Percentiles rank a stretch among this genome's conserved stretches.
Conservation (phyloP, 64 coral and sea anemone genomes). For the Pocillopora verrucosa region DNA sequence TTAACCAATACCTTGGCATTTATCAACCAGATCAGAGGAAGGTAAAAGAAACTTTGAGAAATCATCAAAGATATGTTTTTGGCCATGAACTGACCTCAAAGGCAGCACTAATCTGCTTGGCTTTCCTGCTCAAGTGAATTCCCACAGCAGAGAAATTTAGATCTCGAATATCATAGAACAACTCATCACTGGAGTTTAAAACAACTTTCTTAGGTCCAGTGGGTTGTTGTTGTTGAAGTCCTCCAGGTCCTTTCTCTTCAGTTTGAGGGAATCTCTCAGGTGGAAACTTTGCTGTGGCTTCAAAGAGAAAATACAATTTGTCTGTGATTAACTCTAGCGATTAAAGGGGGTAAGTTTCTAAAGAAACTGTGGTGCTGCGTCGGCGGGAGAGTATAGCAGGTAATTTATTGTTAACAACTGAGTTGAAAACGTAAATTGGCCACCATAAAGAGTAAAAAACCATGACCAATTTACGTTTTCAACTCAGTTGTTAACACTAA, state of each 20-base stretch:
- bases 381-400: too few relatives aligned
- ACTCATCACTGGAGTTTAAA: constrained; percentile 91
- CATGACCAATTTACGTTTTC: too few relatives aligned
- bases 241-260: constrained; percentile 82
- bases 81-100: constrained; percentile 73
- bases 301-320: background rate
- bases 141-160: constrained; percentile 97
- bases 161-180: constrained; percentile 89
- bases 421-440: too few relatives aligned
- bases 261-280: constrained; percentile 80
- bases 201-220: constrained; percentile 85
- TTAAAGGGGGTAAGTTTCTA: too few relatives aligned
- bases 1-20: too few relatives aligned
- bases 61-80: background rate
- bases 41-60: background rate
- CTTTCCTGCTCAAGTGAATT: constrained; percentile 76
- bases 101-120: constrained; percentile 97
- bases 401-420: too few relatives aligned
- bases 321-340: too few relatives aligned
- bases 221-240: constrained; percentile 53
- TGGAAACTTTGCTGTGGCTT: constrained; percentile 95
- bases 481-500: too few relatives aligned
- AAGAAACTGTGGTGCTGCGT: too few relatives aligned
- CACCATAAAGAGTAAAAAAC: too few relatives aligned
- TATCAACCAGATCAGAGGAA: background rate